Percentiles rank a stretch among this genome's conserved stretches.
Conservation (phyloP, 1,140 invertebrate species). For the Drosophila saltans region DNA sequence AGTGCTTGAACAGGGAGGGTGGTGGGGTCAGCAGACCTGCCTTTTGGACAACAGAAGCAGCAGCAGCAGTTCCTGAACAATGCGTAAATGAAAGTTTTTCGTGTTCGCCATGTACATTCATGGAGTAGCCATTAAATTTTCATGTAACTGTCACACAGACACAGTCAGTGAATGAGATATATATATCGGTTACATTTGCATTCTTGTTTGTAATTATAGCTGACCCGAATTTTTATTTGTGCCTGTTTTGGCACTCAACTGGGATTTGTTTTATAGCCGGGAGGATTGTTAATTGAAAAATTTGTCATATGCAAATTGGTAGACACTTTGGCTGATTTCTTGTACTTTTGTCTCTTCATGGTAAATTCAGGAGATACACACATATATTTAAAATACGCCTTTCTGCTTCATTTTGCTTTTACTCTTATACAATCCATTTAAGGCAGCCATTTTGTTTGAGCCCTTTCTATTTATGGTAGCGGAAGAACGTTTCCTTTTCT, state of each 20-base stretch:
- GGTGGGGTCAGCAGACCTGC: background rate
- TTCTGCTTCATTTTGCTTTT: background rate
- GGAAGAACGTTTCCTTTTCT: slow-evolving; percentile 17
- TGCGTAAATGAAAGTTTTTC: slow-evolving; percentile 41
- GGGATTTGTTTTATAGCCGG: slow-evolving; percentile 53
- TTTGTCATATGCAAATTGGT: slow-evolving; percentile 74
- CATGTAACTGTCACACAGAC: slow-evolving; percentile 31
- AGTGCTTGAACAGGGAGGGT: background rate
- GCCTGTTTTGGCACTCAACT: slow-evolving; percentile 21
- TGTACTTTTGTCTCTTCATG: background rate
- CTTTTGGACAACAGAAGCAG: no score
- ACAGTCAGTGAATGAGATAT: background rate
- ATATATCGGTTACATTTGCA: slow-evolving; percentile 33
- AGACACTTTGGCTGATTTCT: background rate
- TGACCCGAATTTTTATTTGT: slow-evolving; percentile 21
- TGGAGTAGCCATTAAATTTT: slow-evolving; percentile 55
- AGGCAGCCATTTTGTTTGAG: slow-evolving; percentile 36
- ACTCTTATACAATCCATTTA: slow-evolving; percentile 27
- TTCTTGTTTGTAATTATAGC: slow-evolving; percentile 12
- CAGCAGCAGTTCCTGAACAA: background rate
- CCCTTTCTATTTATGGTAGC: slow-evolving; percentile 26
- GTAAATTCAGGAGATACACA: background rate
- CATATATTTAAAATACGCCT: background rate
- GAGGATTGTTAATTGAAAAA: slow-evolving; percentile 66
- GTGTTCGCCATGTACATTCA: slow-evolving; percentile 38